Evolutionary conservation across 2,113 vertebrate genomes (phyloP).

Genomic region (Bujurquina vittata): DNA sequence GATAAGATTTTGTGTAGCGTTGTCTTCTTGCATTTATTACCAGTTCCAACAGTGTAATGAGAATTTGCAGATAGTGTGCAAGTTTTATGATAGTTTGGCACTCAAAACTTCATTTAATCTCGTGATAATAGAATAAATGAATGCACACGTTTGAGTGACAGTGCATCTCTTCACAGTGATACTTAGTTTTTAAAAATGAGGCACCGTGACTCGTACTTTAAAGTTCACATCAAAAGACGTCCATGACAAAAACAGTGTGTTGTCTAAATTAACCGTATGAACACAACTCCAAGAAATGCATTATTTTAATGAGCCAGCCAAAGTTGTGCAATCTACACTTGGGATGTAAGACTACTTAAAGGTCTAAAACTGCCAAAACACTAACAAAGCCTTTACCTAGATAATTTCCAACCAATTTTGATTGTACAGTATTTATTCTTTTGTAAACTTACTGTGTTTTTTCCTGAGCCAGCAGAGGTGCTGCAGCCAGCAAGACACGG

Average conservation of each 20-base stretch:
- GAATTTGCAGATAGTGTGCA: background rate
- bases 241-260: background rate
- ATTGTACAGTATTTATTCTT: background rate
- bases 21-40: background rate
- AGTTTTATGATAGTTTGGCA: background rate
- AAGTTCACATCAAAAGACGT: background rate
- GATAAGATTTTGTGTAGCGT: background rate
- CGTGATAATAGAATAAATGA: background rate
- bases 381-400: background rate
- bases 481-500: slow-evolving; percentile 91
- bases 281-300: background rate
- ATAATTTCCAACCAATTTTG: background rate
- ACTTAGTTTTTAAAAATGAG: background rate
- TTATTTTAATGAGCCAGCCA: background rate
- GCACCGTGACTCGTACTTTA: background rate
- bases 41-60: background rate
- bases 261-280: background rate
- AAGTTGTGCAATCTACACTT: background rate
- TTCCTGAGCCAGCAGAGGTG: slow-evolving; percentile 81
- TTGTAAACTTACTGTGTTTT: slow-evolving; percentile 79
- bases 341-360: background rate
- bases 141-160: background rate
- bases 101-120: background rate
- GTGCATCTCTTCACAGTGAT: background rate
- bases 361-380: background rate